These are phyloP conservation scores for Cylloceria caligata DNA, from an alignment of 2,888 invertebrate species.

Conservation along the genomic window DNA sequence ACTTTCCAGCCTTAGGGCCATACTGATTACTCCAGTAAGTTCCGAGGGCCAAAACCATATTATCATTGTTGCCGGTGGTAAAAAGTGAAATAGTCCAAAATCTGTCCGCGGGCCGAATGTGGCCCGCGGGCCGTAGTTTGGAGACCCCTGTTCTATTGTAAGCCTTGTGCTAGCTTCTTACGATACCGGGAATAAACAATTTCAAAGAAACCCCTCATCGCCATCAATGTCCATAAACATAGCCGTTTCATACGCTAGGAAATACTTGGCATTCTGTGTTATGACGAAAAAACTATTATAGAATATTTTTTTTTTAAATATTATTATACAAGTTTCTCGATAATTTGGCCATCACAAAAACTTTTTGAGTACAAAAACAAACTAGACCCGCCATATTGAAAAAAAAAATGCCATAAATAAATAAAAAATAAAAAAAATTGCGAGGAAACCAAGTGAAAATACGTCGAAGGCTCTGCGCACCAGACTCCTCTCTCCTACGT, in stretches of 20 bases:
- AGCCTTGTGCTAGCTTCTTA: background rate
- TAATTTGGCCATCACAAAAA: constrained; percentile 43
- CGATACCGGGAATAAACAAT: constrained; percentile 26
- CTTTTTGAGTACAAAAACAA: constrained; percentile 37
- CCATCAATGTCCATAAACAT: constrained; percentile 9
- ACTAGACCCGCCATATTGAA: constrained; percentile 45
- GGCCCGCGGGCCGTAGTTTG: too few relatives aligned
- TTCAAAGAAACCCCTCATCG: background rate
- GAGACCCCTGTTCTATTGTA: constrained; percentile 13
- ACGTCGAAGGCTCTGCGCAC: constrained; percentile 74
- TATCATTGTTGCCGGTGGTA: too few relatives aligned
- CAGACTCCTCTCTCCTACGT: constrained; percentile 70
- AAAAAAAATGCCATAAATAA: constrained; percentile 40
- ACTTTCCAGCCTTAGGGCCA: too few relatives aligned
- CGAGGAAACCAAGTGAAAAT: constrained; percentile 75
- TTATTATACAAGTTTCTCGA: constrained; percentile 12
- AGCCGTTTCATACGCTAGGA: constrained; percentile 13
- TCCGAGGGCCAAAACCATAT: too few relatives aligned
- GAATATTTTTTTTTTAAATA: too few relatives aligned
- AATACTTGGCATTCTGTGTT: constrained; percentile 8
- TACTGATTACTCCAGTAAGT: too few relatives aligned
- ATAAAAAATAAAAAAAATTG: constrained; percentile 48
- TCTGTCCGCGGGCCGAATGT: too few relatives aligned
- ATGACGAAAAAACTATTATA: constrained; percentile 16
- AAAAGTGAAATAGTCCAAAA: too few relatives aligned